Evolutionary conservation across 2,797 vertebrate species (phyloP), one percentile per base, ranked within the genome.

Genomic region (Oryzias dopingdopingensis): DNA sequence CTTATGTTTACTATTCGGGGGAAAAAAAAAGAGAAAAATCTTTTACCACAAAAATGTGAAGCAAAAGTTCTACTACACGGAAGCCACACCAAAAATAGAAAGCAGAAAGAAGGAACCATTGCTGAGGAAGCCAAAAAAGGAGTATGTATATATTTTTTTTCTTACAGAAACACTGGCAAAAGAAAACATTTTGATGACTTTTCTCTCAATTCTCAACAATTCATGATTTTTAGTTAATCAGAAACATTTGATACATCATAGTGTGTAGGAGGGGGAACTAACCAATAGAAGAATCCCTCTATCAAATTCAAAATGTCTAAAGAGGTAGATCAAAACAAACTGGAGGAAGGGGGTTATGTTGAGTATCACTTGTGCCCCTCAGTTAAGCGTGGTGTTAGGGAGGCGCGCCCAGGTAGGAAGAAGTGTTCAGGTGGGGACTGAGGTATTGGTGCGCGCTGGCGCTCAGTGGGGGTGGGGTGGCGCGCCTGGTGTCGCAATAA

Each of bases 301-400:
- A 96, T 94, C 92, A 94, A 94, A 95, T 91, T 90, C 88, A 32
- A 32, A 32, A 85, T 79, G 80, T 93, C 92, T 94, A 96, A 89
- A 93, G 96, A 97, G 94, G 96, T 96, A 96, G 95, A 95, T 97
- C 90, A 94, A 93, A 94, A 94, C 91, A 90, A 90, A 93, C 91
- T 90, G 71, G 60, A 57, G 42, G 58, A 41, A 54, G 22, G 20
- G 51, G 70, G 91, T 86, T 79, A 77, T 89, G 70, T 80, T 83
- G 92, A 92, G 90, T 89, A 90, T 90, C 88, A 89, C 86, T 93
- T 94, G 91, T 92, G 92, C 93, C 94, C 93, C 94, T 95, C 90
- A 79, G 83, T 82, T 72, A 65, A 88, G 85, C 80, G 59, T 40
- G 77, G 91, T 89, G 90, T 92, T 90, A 91, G 87, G 54, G 91